Evolutionary conservation across 1,140 invertebrate genomes (phyloP), one percentile per base, ranked within the genome.

Genomic region (Drosophila orosa): DNA sequence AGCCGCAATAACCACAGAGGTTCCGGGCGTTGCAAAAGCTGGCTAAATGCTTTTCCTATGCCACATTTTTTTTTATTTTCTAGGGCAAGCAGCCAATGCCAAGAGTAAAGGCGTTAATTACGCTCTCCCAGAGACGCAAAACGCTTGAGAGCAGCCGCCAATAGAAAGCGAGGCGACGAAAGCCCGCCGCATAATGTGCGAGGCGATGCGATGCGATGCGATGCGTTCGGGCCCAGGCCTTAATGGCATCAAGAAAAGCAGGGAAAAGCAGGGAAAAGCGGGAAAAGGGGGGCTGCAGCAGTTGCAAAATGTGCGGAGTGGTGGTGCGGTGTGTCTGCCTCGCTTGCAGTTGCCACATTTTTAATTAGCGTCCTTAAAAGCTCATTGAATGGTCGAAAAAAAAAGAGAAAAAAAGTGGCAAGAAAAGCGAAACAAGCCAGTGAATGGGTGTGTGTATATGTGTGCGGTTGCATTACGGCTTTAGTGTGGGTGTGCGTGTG

Each of bases 321-420:
- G 35, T 35, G 15, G 58, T 35, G 44, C 31, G 44, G 22, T 27
- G 29, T 33, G 65, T 39, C 67, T 71, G 67, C 67, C 48, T 66
- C 59, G 67, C 73, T 84, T 87, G 76, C 75, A 79, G 57, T 80
- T 80, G 83, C 84, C 84, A 87, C 84, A 87, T 89, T 87, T 87
- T 87, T 87, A 87, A 87, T 87, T 87, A 87, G 84, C 84, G 76
- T 74, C 66, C 84, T 87, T 89, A 87, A 87, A 84, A 89, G 84
- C 84, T 75, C 84, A 87, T 87, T 87, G 72, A 87, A 76, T 84
- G 78, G 72, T 72, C 55, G 50, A 68, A 59, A 76, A 83, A 73
- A 69, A 69, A 58, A 12, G 9, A 47, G 31, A 69, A 40, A 31
- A 12, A 15, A 22, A 31, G 45, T 9, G 58, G 35, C n/a, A 40